phyloP scores from a whole-genome alignment of 2,113 vertebrate genomes.

The Rhea pennata region DNA sequence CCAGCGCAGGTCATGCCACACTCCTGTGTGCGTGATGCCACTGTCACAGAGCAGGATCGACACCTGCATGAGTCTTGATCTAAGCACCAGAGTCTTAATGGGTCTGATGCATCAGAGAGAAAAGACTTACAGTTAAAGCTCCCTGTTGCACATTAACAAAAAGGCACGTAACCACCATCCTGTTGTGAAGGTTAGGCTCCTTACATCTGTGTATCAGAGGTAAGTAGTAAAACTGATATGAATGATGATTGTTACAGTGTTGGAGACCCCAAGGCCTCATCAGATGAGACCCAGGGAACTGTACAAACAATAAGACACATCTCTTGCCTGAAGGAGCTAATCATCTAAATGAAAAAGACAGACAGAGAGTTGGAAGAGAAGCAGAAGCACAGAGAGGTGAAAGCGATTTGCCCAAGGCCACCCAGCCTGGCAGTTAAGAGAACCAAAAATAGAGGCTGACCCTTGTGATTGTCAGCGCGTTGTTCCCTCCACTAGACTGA shows the following conservation, averaged over 20 bases:
- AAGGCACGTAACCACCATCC: background rate
- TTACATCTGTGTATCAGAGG: background rate
- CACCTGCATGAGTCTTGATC: background rate
- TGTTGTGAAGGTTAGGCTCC: background rate
- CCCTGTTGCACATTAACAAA: background rate
- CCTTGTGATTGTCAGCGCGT: constrained; percentile 40
- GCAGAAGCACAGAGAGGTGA: constrained; percentile 23
- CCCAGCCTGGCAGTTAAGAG: background rate
- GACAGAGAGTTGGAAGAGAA: constrained; percentile 25
- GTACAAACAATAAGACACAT: constrained; percentile 28
- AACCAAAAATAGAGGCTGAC: constrained; percentile 60
- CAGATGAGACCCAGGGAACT: background rate
- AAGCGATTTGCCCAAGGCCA: constrained; percentile 58
- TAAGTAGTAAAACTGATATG: background rate
- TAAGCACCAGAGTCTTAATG: background rate
- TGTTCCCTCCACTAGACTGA: constrained; percentile 46
- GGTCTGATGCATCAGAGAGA: background rate
- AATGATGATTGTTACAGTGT: background rate
- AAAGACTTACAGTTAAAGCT: background rate
- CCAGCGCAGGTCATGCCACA: background rate
- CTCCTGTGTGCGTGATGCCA: background rate
- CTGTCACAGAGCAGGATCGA: background rate
- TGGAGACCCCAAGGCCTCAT: constrained; percentile 22
- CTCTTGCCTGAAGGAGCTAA: constrained; percentile 28
- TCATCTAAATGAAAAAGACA: constrained; percentile 54